Conservation (phyloP, 2,113 vertebrate genomes). For the Psammodynastes pulverulentus region DNA sequence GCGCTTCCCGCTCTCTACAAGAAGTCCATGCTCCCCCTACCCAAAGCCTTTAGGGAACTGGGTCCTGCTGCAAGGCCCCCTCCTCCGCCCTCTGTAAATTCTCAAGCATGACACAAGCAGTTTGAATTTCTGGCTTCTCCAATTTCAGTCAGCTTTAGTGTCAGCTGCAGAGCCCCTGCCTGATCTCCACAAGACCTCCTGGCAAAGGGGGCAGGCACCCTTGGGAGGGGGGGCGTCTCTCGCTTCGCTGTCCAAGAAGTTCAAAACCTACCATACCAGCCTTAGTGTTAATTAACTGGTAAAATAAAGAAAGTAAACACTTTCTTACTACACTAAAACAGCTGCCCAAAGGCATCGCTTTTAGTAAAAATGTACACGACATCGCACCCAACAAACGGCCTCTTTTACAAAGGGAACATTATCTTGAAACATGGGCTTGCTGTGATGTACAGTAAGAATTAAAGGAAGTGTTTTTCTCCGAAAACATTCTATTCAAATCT, state of each 20-base stretch:
- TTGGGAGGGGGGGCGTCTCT: not conserved
- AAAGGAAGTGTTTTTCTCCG: not conserved
- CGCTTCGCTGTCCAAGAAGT: not conserved
- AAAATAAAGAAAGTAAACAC: not conserved
- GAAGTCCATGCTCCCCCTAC: not conserved
- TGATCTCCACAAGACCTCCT: not conserved
- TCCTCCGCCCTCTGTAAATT: not conserved
- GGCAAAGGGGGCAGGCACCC: not conserved
- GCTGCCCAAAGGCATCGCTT: not conserved
- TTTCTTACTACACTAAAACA: not conserved
- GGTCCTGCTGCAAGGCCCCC: not conserved
- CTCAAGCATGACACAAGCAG: not conserved
- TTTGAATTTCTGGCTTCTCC: not conserved
- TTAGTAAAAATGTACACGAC: not conserved
- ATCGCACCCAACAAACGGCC: not conserved
- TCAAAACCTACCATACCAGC: not conserved
- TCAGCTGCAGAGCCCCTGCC: not conserved
- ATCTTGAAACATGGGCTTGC: not conserved
- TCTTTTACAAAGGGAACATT: not conserved
- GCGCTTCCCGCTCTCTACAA: constrained; percentile 41
- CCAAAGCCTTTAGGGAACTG: not conserved
- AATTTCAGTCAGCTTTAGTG: not conserved
- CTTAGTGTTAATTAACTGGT: not conserved
- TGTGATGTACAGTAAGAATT: not conserved
- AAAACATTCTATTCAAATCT: not conserved